Percentiles rank a stretch among this genome's conserved stretches.
phyloP scores from a whole-genome alignment of 2,113 vertebrate genomes.

The Sorex fumeus region DNA sequence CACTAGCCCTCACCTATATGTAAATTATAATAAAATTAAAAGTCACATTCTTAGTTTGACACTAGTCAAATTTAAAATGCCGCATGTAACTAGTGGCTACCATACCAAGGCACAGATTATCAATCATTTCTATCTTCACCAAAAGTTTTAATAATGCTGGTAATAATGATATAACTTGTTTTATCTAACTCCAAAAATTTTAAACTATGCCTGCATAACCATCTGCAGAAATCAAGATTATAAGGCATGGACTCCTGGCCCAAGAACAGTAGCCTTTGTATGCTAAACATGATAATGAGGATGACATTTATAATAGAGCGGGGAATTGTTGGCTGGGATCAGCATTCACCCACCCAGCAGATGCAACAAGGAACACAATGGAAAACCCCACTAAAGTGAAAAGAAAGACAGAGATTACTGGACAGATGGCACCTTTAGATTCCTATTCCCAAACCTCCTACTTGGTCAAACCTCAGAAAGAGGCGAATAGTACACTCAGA shows the following conservation, averaged over 20 bases:
- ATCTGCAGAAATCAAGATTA: slow-evolving; percentile 70
- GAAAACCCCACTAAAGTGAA: slow-evolving; percentile 48
- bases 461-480: slow-evolving; percentile 37
- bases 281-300: slow-evolving; percentile 43
- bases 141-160: not conserved
- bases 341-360: slow-evolving; percentile 65
- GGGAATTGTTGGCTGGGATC: slow-evolving; percentile 31
- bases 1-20: no score
- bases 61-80: not conserved
- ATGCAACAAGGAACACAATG: slow-evolving; percentile 52
- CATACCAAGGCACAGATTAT: not conserved
- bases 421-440: slow-evolving; percentile 32
- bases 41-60: not conserved
- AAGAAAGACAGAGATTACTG: not conserved
- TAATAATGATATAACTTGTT: not conserved
- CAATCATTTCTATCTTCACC: slow-evolving; percentile 6
- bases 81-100: not conserved
- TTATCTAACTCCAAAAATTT: slow-evolving; percentile 48
- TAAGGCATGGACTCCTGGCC: slow-evolving; percentile 63
- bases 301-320: slow-evolving; percentile 59
- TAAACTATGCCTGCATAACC: slow-evolving; percentile 56
- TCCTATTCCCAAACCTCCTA: not conserved
- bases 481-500: not conserved
- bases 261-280: slow-evolving; percentile 44
- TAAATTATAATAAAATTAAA: slow-evolving; percentile 30